Evolutionary conservation across 2,888 invertebrate species (phyloP).

Genomic region (Epinotia nisella): DNA sequence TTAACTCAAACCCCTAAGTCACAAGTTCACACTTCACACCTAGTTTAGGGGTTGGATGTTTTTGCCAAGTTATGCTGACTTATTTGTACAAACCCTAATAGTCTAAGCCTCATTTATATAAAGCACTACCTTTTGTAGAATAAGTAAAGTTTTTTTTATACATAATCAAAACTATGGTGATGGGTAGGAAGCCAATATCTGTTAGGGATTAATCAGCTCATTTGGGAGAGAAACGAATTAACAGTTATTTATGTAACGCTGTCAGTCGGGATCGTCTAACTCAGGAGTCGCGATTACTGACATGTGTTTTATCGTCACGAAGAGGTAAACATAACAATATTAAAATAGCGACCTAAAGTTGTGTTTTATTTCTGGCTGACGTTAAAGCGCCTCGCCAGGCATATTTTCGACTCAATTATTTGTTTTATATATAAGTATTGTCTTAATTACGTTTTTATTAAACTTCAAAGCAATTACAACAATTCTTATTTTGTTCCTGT

Average conservation of each 20-base stretch:
- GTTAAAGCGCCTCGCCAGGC: not conserved
- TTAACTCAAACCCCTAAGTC: no score
- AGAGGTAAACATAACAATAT: no score
- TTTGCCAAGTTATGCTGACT: no score
- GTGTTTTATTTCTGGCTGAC: conserved; percentile 9
- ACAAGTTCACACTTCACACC: no score
- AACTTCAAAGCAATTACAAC: conserved; percentile 2
- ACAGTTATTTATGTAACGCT: conserved; percentile 16
- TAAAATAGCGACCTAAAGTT: no score
- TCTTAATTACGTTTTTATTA: not conserved
- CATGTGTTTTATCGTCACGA: no score
- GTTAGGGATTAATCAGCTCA: conserved; percentile 32
- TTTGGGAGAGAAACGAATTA: conserved; percentile 29
- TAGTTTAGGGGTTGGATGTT: no score
- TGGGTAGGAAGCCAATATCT: conserved; percentile 21
- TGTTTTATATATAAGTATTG: not conserved
- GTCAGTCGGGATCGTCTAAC: conserved; percentile 13
- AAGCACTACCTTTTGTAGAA: no score
- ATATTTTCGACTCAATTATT: not conserved
- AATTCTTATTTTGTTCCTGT: not conserved
- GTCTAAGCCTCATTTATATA: no score
- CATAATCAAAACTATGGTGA: conserved; percentile 8
- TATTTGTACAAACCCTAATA: no score
- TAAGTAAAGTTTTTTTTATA: no score
- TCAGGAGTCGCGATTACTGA: conserved; percentile 23